These are phyloP conservation scores for Tineola bisselliella DNA, from an alignment of 2,888 invertebrate genomes.

Conservation along the genomic window DNA sequence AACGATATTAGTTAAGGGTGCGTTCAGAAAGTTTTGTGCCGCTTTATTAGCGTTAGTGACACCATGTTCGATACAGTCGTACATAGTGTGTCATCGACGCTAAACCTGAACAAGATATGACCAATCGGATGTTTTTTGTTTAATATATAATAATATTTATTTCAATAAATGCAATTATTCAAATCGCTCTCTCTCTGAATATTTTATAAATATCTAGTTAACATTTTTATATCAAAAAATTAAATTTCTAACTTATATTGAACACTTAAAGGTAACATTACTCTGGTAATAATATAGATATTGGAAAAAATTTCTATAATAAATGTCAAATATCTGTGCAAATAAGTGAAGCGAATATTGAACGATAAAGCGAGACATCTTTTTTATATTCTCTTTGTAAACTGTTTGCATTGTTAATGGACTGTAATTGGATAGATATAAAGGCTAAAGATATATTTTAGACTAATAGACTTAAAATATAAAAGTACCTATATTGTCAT, in stretches of 20 bases:
- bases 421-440: not conserved
- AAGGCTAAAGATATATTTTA: not conserved
- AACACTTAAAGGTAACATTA: too few relatives aligned
- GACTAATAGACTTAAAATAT: not conserved
- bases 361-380: not conserved
- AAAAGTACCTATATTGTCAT: too few relatives aligned
- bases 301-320: not conserved
- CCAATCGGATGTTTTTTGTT: not conserved
- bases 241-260: too few relatives aligned
- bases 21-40: conserved; percentile 15
- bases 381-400: not conserved
- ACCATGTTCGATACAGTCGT: conserved; percentile 10
- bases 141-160: not conserved
- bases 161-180: too few relatives aligned
- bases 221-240: too few relatives aligned
- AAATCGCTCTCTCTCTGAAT: too few relatives aligned
- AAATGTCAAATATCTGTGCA: not conserved
- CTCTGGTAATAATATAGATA: too few relatives aligned
- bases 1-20: conserved; percentile 17
- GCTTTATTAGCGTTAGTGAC: conserved; percentile 17
- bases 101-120: not conserved
- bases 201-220: too few relatives aligned
- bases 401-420: not conserved
- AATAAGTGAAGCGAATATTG: not conserved
- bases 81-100: not conserved